phyloP scores from a whole-genome alignment of 2,797 vertebrate species.

The Momotus momota region DNA sequence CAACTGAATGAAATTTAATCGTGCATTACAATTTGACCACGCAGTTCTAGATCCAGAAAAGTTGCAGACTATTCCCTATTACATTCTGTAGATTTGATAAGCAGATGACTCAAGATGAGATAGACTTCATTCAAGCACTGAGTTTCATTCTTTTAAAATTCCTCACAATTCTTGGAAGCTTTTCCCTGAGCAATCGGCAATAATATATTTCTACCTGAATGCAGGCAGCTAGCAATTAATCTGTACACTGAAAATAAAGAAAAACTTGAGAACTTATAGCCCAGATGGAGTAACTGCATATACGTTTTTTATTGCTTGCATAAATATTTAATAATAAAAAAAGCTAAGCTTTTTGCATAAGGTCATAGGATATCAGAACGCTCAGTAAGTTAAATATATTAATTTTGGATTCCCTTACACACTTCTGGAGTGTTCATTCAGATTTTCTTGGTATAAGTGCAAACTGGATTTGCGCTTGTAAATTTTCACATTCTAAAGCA shows the following conservation, averaged over 20 bases:
- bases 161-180: neutral
- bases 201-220: neutral
- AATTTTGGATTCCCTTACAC: neutral
- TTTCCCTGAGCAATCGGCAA: neutral
- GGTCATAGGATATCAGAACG: neutral
- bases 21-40: neutral
- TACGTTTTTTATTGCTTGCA: neutral
- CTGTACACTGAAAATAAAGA: neutral
- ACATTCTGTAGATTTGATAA: neutral
- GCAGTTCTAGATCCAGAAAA: neutral
- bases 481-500: neutral
- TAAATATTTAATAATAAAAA: neutral
- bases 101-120: neutral
- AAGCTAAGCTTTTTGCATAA: neutral
- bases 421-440: neutral
- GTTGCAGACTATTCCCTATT: neutral
- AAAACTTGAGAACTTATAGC: neutral
- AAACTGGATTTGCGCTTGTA: neutral
- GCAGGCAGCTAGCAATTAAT: neutral
- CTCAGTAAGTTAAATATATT: neutral
- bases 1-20: neutral
- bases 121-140: neutral
- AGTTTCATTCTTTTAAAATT: neutral
- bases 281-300: neutral
- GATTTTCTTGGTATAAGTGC: neutral